Base-by-base conservation (phyloP, 2,113 vertebrate genomes). In the Ancistrus triradiatus region DNA sequence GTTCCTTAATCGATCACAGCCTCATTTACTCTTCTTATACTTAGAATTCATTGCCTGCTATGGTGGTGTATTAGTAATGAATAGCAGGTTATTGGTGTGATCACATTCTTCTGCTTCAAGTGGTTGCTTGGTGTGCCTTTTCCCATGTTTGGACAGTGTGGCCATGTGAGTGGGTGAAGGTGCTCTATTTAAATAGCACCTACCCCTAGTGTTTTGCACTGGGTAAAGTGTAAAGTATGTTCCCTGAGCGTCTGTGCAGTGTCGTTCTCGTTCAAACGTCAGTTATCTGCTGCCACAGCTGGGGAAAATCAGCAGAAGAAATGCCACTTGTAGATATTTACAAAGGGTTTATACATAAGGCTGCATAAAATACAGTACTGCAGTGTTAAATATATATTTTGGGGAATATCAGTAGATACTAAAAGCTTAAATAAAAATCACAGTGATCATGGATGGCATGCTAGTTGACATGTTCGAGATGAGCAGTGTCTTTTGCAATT, bases 61-160 rank as follows among this genome's bases (percentile, higher is more conserved):
- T 27, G 11, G 17, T 19, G 14, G 18, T 38, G 8, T n/a, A 42
- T 15, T 2, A 50, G 17, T 10, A 50, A 13, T 24, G 28, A 10
- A 22, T 25, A 40, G 9, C 19, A 40, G 59, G 21, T 11, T 61
- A 38, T 24, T 61, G 19, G 46, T 50, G 59, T 49, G 28, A 25
- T 38, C n/a, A 25, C 46, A 13, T 25, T 22, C 10, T 25, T 40
- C 19, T 62, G 44, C n/a, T 50, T 38, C 5, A 27, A 40, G 18
- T 1, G 28, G n/a, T 50, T 11, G 33, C 10, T 37, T 33, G 9
- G 33, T 62, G 46, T 62, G 21, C 15, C n/a, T 25, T 49, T 38
- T 49, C 15, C 6, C 10, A 13, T 25, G 14, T 37, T 50, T 24
- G 14, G n/a, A 13, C n/a, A n/a, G n/a, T n/a, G n/a, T n/a, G n/a